These are phyloP conservation scores for Unio pictorum DNA, from an alignment of 2,888 invertebrate species.

Conservation along the genomic window DNA sequence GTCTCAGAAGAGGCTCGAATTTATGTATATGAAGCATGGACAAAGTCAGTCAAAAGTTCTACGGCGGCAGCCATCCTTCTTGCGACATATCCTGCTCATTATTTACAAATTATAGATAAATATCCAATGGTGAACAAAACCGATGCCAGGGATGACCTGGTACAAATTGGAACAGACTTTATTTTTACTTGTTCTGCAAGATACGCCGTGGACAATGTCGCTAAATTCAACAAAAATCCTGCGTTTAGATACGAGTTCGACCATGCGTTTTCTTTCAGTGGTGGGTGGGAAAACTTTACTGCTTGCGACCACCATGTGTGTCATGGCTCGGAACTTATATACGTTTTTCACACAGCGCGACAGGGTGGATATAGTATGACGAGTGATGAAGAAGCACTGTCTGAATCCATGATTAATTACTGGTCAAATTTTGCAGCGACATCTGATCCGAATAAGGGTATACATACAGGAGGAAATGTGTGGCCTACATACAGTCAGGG, in stretches of 20 bases:
- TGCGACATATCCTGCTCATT: slow-evolving; percentile 36
- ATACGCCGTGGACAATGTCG: slow-evolving; percentile 11
- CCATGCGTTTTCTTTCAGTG: too few relatives aligned
- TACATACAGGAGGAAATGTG: slow-evolving; percentile 11
- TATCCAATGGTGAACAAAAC: slow-evolving; percentile 34
- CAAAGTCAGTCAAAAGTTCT: slow-evolving; percentile 27
- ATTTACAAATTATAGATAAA: not conserved
- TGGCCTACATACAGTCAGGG: slow-evolving; percentile 46
- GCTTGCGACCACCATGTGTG: slow-evolving; percentile 52
- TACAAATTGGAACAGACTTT: slow-evolving; percentile 46
- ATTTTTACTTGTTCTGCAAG: slow-evolving; percentile 53
- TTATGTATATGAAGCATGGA: slow-evolving; percentile 53
- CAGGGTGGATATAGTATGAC: slow-evolving; percentile 15
- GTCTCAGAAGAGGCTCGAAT: slow-evolving; percentile 53
- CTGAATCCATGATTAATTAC: slow-evolving; percentile 13
- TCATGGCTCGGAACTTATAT: slow-evolving; percentile 60
- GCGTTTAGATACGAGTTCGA: too few relatives aligned
- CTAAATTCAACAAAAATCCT: too few relatives aligned
- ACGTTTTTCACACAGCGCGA: slow-evolving; percentile 47
- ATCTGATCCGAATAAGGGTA: slow-evolving; percentile 50
- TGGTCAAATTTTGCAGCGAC: slow-evolving; percentile 66
- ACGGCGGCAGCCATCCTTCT: slow-evolving; percentile 38
- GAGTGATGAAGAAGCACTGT: slow-evolving; percentile 28
- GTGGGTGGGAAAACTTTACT: too few relatives aligned
- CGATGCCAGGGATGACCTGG: slow-evolving; percentile 38